phyloP scores from a whole-genome alignment of 1,140 invertebrate species.

The Nixonia krombeini region DNA sequence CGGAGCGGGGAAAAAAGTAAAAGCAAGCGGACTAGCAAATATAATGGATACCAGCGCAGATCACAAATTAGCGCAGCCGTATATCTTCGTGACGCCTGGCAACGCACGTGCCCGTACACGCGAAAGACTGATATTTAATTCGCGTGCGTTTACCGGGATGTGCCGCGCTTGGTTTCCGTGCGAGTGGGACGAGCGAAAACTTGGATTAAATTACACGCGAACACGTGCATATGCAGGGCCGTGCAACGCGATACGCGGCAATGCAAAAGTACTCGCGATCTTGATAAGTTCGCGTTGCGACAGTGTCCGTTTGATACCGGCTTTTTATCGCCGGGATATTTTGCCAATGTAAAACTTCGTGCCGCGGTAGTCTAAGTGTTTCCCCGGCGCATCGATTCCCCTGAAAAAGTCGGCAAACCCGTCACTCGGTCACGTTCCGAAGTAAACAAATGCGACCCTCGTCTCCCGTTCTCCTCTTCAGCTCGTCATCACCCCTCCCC shows the following conservation, averaged over 20 bases:
- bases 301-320: constrained; percentile 3
- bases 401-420: neutral
- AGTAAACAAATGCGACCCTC: neutral
- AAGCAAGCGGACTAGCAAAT: constrained; percentile 60
- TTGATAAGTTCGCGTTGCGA: constrained; percentile 33
- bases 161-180: constrained; percentile 36
- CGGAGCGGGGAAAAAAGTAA: constrained; percentile 34
- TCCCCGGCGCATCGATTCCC: too few species aligned
- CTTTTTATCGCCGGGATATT: constrained; percentile 3
- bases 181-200: constrained; percentile 31
- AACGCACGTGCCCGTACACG: constrained; percentile 59
- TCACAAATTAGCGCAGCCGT: constrained; percentile 66
- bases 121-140: constrained; percentile 65
- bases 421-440: neutral
- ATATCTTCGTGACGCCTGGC: constrained; percentile 61
- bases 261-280: constrained; percentile 38
- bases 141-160: constrained; percentile 53
- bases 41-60: constrained; percentile 65
- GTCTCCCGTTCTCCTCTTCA: neutral
- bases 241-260: constrained; percentile 6
- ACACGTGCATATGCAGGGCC: constrained; percentile 9
- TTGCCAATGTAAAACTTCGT: neutral
- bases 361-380: neutral
- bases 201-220: constrained; percentile 47
- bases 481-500: neutral